A percentile compares a stretch with the other conserved stretches of the same genome.
phyloP scores from a whole-genome alignment of 2,113 vertebrate species.

The Rhipidura dahli region DNA sequence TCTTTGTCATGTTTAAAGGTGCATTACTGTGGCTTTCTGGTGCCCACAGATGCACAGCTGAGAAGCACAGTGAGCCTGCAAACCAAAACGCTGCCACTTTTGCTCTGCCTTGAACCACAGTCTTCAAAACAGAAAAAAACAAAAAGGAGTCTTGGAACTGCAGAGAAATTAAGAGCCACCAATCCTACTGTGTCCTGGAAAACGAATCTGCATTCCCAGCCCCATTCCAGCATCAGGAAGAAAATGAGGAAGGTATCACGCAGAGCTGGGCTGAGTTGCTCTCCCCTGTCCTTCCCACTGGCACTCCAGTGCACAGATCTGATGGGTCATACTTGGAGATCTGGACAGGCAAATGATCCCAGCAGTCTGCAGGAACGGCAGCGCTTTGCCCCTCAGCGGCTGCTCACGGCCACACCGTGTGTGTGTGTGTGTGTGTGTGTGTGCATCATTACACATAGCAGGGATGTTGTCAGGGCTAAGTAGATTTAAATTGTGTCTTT shows the following conservation, averaged over 20 bases:
- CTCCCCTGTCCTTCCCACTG: background rate
- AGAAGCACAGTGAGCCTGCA: background rate
- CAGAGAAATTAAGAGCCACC: background rate
- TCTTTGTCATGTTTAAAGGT: background rate
- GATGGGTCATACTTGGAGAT: too few relatives aligned
- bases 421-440: background rate
- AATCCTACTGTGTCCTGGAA: background rate
- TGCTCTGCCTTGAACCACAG: background rate
- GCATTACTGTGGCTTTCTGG: background rate
- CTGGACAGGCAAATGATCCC: background rate
- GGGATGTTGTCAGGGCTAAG: background rate
- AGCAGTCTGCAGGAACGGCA: background rate
- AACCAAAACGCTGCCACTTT: background rate
- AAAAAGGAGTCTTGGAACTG: background rate
- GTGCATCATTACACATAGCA: rapidly evolving
- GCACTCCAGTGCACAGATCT: background rate
- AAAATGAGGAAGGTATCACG: background rate
- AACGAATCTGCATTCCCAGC: background rate
- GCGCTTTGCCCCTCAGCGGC: background rate
- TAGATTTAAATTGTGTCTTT: background rate
- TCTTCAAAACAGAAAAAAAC: background rate
- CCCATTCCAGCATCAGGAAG: background rate
- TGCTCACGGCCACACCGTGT: background rate
- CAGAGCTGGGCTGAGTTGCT: background rate
- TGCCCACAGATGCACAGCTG: background rate